These are phyloP conservation scores for Ranitomeya imitator DNA, from an alignment of 2,113 vertebrate genomes.

Conservation along the genomic window DNA sequence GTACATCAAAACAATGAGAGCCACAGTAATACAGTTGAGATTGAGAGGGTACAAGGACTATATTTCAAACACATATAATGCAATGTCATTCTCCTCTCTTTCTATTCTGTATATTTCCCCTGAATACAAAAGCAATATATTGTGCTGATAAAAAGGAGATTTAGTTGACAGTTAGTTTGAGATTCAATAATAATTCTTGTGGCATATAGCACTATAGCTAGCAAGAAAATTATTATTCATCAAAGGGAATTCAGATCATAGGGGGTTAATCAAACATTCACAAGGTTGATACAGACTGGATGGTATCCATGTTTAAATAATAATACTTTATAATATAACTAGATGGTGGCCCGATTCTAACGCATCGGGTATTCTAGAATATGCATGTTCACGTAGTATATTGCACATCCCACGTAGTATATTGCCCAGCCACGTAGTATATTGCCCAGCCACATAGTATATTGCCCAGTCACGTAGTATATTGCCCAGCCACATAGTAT, in stretches of 20 bases:
- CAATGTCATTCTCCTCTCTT: neutral
- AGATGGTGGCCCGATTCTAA: no score
- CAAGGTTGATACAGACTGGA: no score
- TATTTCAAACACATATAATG: neutral
- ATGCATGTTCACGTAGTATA: no score
- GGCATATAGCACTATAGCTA: neutral
- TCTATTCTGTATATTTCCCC: neutral
- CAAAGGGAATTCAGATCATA: neutral
- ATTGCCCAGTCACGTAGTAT: no score
- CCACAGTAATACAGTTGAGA: neutral
- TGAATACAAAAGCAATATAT: neutral
- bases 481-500: no score
- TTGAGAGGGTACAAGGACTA: neutral
- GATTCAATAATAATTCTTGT: neutral
- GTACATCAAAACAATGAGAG: neutral
- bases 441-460: no score
- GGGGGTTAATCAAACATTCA: neutral
- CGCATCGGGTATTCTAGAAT: no score
- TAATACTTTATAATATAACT: no score
- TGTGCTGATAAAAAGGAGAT: neutral
- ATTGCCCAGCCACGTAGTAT: no score
- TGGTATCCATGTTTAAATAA: no score
- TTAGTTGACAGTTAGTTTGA: neutral
- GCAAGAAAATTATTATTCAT: neutral
- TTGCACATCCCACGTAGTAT: no score